Base-by-base conservation (phyloP, 1,140 invertebrate species). In the Asbolus verrucosus region DNA sequence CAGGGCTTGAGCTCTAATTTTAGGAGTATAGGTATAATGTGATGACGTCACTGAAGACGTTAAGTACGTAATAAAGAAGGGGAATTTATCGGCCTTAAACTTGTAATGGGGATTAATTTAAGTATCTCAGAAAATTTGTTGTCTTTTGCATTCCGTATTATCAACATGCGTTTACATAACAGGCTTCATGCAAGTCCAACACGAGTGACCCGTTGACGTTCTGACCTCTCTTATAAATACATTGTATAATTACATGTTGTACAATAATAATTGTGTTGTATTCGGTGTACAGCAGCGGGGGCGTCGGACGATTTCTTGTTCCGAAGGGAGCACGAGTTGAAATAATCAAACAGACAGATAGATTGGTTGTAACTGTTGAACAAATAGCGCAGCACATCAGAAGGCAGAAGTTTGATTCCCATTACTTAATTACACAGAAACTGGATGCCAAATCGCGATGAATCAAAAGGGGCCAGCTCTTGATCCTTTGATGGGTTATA, bases 361-460 rank as follows among this genome's bases (percentile, higher is more conserved):
- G 72, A 77, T 77, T 67, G 75, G 72, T 68, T 67, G 61, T 60
- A 77, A 74, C 73, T 75, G 69, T 73, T 77, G 75, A 78, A 77
- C 77, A 78, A 78, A 78, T 74, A 78, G 71, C 69, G 50, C 60
- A 69, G 67, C 72, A 68, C 65, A 75, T 77, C 77, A 77, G 75
- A 77, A 77, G 74, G 76, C 73, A 74, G 70, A 77, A 79, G 75
- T 77, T 78, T 79, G 76, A 79, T 79, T 79, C 76, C 76, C 75
- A 77, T 79, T 79, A 79, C 77, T 77, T 79, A 79, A 79, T 79
- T 79, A 79, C 76, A 77, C 72, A 75, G 77, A 77, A 77, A 73
- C 73, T 71, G 65, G 65, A 65, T 65, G 50, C 70, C 68, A 74
- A 69, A 71, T 74, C 71, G 67, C 62, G 46, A 50, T 61, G 65